A percentile compares a stretch with the other conserved stretches of the same genome.
Evolutionary conservation across 2,113 vertebrate genomes (phyloP).

Genomic region (Ochotona curzoniae): DNA sequence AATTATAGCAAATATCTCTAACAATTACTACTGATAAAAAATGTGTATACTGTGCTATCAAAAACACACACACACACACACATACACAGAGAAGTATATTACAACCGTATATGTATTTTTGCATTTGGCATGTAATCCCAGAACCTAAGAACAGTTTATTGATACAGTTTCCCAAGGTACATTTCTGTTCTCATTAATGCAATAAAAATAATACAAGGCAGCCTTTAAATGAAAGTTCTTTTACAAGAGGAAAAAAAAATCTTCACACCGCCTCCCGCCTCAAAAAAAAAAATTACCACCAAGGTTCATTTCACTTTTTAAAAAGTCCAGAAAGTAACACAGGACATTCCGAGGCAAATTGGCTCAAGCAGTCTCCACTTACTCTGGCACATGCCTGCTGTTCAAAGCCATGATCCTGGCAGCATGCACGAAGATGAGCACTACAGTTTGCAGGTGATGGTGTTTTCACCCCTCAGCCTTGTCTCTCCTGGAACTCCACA

Average conservation of each 20-base stretch:
- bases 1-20: not conserved
- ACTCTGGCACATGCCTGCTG: not conserved
- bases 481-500: not conserved
- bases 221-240: not conserved
- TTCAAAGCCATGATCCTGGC: conserved; percentile 34
- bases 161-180: not conserved
- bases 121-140: not conserved
- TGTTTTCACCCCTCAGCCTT: conserved; percentile 27
- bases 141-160: not conserved
- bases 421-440: conserved; percentile 14
- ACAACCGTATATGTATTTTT: not conserved
- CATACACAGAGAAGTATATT: not conserved
- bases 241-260: not conserved
- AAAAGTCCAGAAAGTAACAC: conserved; percentile 11
- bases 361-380: not conserved
- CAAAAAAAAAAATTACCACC: not conserved
- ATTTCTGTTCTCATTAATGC: not conserved
- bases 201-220: conserved; percentile 16
- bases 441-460: not conserved
- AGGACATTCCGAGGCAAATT: conserved; percentile 21
- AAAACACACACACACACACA: not conserved
- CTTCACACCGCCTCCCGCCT: not conserved
- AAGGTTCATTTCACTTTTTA: conserved; percentile 9
- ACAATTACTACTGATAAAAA: not conserved
- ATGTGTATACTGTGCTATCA: not conserved